phyloP scores from a whole-genome alignment of 2,888 invertebrate species.

The Chironomus tentans region DNA sequence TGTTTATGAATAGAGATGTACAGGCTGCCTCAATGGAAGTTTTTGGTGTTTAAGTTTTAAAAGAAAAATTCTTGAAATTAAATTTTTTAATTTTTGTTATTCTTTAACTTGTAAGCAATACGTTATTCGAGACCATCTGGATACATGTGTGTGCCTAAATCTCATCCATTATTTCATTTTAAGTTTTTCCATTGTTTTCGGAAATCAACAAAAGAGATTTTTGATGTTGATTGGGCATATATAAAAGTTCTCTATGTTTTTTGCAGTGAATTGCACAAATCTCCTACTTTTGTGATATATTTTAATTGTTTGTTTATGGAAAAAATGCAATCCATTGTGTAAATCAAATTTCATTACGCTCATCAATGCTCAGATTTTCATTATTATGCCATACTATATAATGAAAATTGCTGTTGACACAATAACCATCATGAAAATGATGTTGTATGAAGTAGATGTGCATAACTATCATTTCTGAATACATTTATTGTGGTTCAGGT shows the following conservation, averaged over 20 bases:
- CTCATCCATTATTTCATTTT: too few species aligned
- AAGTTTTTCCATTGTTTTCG: background rate
- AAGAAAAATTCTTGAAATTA: too few species aligned
- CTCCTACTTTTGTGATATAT: background rate
- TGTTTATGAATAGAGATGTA: background rate
- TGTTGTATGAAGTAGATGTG: too few species aligned
- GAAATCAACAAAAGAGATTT: conserved; percentile 1
- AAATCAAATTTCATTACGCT: conserved; percentile 23
- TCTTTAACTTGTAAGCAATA: too few species aligned
- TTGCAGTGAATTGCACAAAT: background rate
- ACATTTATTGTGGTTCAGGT: conserved; percentile 20
- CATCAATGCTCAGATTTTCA: conserved; percentile 3
- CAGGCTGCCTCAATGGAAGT: too few species aligned
- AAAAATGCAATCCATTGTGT: background rate
- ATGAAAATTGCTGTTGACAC: background rate
- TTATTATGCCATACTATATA: conserved; percentile 14
- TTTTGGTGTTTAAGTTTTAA: too few species aligned
- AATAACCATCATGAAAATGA: background rate
- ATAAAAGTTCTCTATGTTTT: background rate
- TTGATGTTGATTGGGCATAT: background rate
- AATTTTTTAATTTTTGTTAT: too few species aligned
- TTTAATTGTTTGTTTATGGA: conserved; percentile 24
- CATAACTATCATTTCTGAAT: background rate
- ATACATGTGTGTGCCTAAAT: too few species aligned
- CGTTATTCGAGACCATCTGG: too few species aligned